phyloP scores from a whole-genome alignment of 2,888 invertebrate genomes.

The Sympetrum striolatum region DNA sequence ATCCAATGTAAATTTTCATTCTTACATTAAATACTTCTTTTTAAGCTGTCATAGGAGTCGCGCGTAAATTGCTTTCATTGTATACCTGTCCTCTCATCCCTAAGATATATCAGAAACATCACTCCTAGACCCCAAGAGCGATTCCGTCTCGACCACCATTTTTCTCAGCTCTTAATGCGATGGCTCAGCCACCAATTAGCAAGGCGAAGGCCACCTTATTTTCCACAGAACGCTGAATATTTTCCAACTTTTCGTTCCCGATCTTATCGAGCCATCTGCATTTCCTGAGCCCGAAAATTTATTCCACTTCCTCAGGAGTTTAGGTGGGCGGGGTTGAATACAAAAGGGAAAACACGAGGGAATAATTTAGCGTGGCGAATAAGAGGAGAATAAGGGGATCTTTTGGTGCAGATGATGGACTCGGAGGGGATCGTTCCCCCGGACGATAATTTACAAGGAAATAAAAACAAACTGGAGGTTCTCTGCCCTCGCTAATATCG shows the following conservation, averaged over 20 bases:
- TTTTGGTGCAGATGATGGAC: not conserved
- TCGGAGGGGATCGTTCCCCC: not conserved
- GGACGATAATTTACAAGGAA: not conserved
- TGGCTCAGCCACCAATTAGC: constrained; percentile 12
- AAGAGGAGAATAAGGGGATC: not conserved
- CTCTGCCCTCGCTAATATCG: not conserved
- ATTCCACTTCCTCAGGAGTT: constrained; percentile 23
- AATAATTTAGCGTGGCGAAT: constrained; percentile 30
- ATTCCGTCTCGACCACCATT: not conserved
- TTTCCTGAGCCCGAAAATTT: constrained; percentile 25
- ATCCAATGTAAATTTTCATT: no score
- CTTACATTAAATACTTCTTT: no score
- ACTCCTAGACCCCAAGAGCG: not conserved
- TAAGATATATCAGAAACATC: not conserved
- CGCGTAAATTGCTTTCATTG: no score
- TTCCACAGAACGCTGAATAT: constrained; percentile 24
- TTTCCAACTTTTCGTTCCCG: constrained; percentile 3
- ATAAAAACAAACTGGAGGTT: not conserved
- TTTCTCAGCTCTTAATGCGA: not conserved
- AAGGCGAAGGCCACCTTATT: not conserved
- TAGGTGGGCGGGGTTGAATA: not conserved
- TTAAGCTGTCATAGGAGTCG: no score
- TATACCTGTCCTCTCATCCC: not conserved
- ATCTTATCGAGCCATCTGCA: constrained; percentile 14
- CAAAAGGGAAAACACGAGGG: not conserved